Base-by-base conservation (phyloP, 2,888 invertebrate species). In the Drosophila pseudotakahashii region DNA sequence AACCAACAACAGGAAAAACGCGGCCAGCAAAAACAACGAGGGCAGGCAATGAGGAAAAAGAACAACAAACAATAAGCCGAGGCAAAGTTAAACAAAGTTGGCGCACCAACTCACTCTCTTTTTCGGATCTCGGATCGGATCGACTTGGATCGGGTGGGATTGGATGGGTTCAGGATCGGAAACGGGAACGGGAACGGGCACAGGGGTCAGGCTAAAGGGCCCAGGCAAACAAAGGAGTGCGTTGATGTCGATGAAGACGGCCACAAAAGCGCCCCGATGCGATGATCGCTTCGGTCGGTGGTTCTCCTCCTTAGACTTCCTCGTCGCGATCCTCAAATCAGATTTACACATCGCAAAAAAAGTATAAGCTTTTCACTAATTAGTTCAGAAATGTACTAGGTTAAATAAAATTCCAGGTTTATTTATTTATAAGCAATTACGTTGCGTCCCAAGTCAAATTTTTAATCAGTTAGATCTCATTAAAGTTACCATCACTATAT, bases 221-320 rank as follows among this genome's bases (percentile, higher is more conserved):
- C 59, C 58, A 55, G 53, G 39, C 78, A 72, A 88, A 88, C 88
- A 85, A 85, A 88, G 86, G 78, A 88, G 76, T 69, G 83, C 86
- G 86, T 86, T 85, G 88, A 88, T 85, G 85, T 75, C 73, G 83
- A 76, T 67, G 81, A 69, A 66, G 76, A 78, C 57, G 74, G 70
- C 81, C 70, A 79, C 85, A 84, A 85, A 82, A 85, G 81, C 81
- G 81, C 81, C 81, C 78, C 81, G 81, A 81, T 76, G 87, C 72
- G 87, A 73, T 84, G 81, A 84, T 77, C 79, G 87, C 78, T 78
- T 57, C 83, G 81, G 83, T 75, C 75, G 54, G 48, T 61, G 67
- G 63, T 69, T 53, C 61, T 75, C 52, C 58, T 66, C 62, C 76
- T 52, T 70, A 19, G 42, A 37, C 66, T 55, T 34, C 55, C 59